These are phyloP conservation scores for Ceyx erithaca DNA, from an alignment of 2,797 vertebrate species.

Conservation along the genomic window DNA sequence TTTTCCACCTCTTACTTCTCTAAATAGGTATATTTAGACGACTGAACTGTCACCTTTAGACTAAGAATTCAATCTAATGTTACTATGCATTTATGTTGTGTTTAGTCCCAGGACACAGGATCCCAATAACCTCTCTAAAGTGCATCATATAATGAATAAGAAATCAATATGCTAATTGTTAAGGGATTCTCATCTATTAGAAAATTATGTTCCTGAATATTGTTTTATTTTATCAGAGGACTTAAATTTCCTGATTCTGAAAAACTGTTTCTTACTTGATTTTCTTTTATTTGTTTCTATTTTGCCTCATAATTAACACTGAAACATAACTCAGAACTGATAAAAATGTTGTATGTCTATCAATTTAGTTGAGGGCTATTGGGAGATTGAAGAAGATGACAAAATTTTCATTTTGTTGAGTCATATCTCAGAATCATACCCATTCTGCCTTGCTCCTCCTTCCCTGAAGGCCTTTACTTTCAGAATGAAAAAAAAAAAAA, in stretches of 20 bases:
- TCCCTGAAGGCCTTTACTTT: neutral
- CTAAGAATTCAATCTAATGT: neutral
- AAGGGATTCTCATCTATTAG: neutral
- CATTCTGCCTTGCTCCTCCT: neutral
- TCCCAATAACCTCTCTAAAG: neutral
- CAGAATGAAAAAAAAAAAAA: neutral
- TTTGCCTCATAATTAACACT: neutral
- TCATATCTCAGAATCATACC: neutral
- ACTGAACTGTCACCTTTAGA: neutral
- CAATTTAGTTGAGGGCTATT: neutral
- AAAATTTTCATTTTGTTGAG: neutral
- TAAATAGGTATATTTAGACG: neutral
- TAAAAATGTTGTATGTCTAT: neutral
- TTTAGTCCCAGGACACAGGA: neutral
- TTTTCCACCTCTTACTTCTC: neutral
- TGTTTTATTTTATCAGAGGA: neutral
- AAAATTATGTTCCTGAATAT: neutral
- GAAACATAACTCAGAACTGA: neutral
- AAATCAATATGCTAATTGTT: neutral
- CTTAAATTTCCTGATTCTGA: neutral
- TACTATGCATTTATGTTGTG: neutral
- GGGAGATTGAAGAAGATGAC: neutral
- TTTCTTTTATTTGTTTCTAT: neutral
- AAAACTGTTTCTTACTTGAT: neutral
- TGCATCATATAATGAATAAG: neutral